Percentiles rank a stretch among this genome's conserved stretches.
phyloP scores from a whole-genome alignment of 2,797 vertebrate species.

The Thaleichthys pacificus region DNA sequence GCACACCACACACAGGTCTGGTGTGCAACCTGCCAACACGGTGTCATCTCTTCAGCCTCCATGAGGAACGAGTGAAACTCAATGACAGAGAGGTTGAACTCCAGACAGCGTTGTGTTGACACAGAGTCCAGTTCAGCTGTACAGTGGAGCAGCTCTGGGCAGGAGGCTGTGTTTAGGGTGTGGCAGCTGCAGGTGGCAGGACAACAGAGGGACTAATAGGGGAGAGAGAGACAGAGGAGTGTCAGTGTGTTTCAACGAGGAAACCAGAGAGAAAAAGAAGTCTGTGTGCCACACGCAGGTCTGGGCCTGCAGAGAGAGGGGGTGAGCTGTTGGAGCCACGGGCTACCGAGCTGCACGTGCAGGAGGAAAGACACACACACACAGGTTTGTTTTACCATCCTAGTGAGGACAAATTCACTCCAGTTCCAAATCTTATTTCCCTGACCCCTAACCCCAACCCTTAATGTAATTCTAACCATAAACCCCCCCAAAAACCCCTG shows the following conservation, averaged over 20 bases:
- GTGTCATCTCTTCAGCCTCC: neutral
- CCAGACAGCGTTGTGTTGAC: neutral
- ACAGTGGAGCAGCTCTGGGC: neutral
- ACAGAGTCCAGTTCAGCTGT: too few relatives aligned
- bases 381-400: too few relatives aligned
- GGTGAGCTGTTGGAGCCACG: neutral
- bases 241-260: too few relatives aligned
- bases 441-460: too few relatives aligned
- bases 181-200: neutral
- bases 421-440: too few relatives aligned
- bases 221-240: neutral
- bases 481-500: too few relatives aligned
- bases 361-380: too few relatives aligned
- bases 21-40: too few relatives aligned
- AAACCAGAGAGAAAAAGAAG: too few relatives aligned
- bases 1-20: neutral
- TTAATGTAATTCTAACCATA: too few relatives aligned
- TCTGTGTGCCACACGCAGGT: slow-evolving; percentile 37
- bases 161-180: neutral
- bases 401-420: too few relatives aligned
- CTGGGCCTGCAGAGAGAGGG: slow-evolving; percentile 45
- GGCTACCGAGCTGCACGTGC: neutral
- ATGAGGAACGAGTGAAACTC: neutral
- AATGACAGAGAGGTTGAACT: neutral
- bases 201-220: neutral